These are phyloP conservation scores for Ruditapes philippinarum DNA, from an alignment of 1,140 invertebrate genomes.

Conservation along the genomic window DNA sequence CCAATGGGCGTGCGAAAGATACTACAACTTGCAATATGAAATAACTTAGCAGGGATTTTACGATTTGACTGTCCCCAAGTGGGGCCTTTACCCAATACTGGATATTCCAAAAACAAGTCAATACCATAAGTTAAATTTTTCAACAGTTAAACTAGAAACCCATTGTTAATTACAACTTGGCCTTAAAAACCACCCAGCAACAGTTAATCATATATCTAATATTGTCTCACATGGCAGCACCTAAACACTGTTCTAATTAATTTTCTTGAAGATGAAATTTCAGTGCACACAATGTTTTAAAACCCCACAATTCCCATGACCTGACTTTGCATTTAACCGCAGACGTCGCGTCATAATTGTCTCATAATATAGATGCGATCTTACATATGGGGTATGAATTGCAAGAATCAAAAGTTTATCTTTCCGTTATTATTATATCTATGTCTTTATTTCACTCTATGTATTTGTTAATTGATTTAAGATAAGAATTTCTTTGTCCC, in stretches of 20 bases:
- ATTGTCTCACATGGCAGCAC: neutral
- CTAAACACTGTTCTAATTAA: neutral
- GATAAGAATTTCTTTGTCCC: neutral
- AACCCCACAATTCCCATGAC: neutral
- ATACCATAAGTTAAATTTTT: too few relatives aligned
- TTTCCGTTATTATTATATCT: neutral
- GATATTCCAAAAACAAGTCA: too few relatives aligned
- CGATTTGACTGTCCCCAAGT: too few relatives aligned
- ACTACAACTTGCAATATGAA: too few relatives aligned
- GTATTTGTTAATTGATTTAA: neutral
- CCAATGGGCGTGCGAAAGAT: too few relatives aligned
- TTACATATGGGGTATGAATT: neutral
- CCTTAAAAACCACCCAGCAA: neutral
- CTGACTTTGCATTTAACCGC: neutral
- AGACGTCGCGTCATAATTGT: neutral
- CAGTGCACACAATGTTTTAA: neutral
- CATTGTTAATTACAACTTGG: too few relatives aligned
- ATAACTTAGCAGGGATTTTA: too few relatives aligned
- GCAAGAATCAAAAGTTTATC: conserved; percentile 4
- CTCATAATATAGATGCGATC: neutral
- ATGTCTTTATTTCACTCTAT: conserved; percentile 13
- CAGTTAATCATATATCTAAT: neutral
- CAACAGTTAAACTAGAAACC: too few relatives aligned
- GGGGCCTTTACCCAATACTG: too few relatives aligned
- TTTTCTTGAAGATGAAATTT: conserved; percentile 9